Evolutionary conservation across 2,113 vertebrate species (phyloP), one percentile per base, ranked within the genome.

Genomic region (Carassius gibelio): DNA sequence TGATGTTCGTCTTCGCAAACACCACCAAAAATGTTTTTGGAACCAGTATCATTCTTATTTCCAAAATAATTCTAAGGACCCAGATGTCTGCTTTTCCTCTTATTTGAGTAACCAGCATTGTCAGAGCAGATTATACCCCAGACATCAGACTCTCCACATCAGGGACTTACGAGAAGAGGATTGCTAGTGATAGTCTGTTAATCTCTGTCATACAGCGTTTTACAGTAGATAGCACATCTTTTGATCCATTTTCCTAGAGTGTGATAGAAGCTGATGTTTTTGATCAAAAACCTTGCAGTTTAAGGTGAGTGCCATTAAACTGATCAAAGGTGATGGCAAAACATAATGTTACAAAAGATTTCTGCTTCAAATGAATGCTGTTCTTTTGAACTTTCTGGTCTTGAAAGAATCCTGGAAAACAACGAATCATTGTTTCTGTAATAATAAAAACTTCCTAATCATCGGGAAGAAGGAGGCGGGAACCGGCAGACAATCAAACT

Each of bases 1-100:
- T 30, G 78, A 80, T 17, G n/a, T n/a, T 64, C 17, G 10, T 61
- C 59, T 62, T 61, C 11, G 19, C 10, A 17, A 45, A n/a, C 10
- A 80, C n/a, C 36, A 59, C 30, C 36, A 64, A 4, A 80, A 76
- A 45, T 64, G 19, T 62, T 19, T 64, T 64, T 26, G 21, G 15
- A 45, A 64, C 45, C 14, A 42, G 26, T 9, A 26, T 15, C n/a
- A 45, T 38, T 23, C 10, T 62, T 21, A 26, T 64, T 80, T 48
- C 1, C 36, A 48, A 66, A 80, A 48, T 50, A 23, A 79, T 42
- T 62, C 19, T 15, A 7, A 45, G 17, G 21, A 8, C 42, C 42
- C 61, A 66, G 78, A 68, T 66, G 38, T 81, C 62, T 10, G 23
- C 3, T 45, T 81, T 50, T 81, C 42, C 61, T 50, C 42, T 81